Conservation (phyloP, 2,113 vertebrate genomes). For the Pseudopipra pipra region DNA sequence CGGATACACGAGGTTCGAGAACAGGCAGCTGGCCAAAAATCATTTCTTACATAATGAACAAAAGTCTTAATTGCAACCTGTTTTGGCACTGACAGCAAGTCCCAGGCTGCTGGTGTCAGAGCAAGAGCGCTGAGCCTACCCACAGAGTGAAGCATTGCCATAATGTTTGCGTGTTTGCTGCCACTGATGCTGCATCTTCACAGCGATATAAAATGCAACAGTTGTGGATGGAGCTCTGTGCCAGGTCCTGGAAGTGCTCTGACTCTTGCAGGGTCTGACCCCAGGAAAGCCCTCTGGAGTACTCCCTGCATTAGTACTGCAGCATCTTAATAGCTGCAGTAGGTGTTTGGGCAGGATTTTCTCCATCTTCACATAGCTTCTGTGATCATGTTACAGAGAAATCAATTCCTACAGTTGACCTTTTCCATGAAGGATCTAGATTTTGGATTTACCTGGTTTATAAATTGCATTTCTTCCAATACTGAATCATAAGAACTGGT, state of each 20-base stretch:
- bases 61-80: not conserved
- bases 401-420: not conserved
- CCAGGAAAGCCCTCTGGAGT: not conserved
- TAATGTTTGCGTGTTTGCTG: accelerated
- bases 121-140: not conserved
- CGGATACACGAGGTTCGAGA: not conserved
- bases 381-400: not conserved
- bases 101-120: not conserved
- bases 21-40: conserved; percentile 29
- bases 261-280: not conserved
- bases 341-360: not conserved
- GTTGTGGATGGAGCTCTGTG: not conserved
- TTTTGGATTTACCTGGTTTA: not conserved
- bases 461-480: not conserved
- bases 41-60: not conserved
- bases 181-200: not conserved
- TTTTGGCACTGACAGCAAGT: not conserved
- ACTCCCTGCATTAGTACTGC: not conserved
- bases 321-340: not conserved
- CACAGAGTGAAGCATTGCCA: accelerated
- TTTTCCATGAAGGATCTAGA: not conserved
- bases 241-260: not conserved
- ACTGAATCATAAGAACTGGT: not conserved
- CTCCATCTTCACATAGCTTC: not conserved
- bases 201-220: not conserved